These are phyloP conservation scores for Heterocephalus glaber DNA, from an alignment of 2,113 vertebrate species.

Conservation along the genomic window DNA sequence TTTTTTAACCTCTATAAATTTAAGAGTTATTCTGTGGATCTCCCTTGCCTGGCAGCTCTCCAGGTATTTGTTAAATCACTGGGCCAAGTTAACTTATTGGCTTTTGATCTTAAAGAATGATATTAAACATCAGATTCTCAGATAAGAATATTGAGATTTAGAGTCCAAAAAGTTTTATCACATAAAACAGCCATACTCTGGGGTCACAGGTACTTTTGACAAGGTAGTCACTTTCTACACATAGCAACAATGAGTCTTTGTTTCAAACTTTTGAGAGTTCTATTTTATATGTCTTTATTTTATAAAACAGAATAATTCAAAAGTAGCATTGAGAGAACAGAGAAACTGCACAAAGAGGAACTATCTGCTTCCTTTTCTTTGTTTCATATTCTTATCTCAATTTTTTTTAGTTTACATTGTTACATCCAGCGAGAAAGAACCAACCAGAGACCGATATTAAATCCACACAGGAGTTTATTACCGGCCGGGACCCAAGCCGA, in stretches of 20 bases:
- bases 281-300: constrained; percentile 20
- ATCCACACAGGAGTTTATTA: no score
- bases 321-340: neutral
- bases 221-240: constrained; percentile 47
- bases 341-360: neutral
- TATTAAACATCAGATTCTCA: constrained; percentile 60
- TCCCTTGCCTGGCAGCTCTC: constrained; percentile 65
- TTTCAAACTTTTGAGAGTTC: constrained; percentile 45
- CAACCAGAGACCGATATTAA: no score
- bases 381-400: constrained; percentile 43
- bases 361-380: constrained; percentile 30
- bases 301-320: constrained; percentile 60
- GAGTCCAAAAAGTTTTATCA: constrained; percentile 48
- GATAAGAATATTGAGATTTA: constrained; percentile 60
- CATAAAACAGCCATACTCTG: neutral
- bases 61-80: constrained; percentile 55
- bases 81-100: constrained; percentile 63
- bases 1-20: constrained; percentile 52
- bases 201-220: constrained; percentile 52
- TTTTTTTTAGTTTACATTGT: constrained; percentile 60
- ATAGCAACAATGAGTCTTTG: neutral
- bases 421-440: no score
- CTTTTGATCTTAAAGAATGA: constrained; percentile 71
- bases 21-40: constrained; percentile 49
- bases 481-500: no score